Conservation (phyloP, 2,797 vertebrate species). For the Petrocephalus schoutedeni region DNA sequence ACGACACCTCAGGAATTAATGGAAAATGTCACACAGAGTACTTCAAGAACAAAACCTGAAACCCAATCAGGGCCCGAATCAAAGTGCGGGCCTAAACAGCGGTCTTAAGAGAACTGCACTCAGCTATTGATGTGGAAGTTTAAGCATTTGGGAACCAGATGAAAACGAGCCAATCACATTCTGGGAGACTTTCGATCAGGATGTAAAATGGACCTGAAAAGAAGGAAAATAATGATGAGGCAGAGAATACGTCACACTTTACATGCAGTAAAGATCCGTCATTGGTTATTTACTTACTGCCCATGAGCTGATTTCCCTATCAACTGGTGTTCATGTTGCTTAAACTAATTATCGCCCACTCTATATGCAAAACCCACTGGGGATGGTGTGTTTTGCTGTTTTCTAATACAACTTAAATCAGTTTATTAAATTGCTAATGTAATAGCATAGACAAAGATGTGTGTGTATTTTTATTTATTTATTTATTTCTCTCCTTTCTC, state of each 20-base stretch:
- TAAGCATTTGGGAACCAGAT: not conserved
- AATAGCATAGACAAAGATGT: not conserved
- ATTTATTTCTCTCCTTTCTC: not conserved
- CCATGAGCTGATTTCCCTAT: not conserved
- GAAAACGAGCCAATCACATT: not conserved
- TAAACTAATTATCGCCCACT: conserved; percentile 6
- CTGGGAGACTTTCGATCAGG: not conserved
- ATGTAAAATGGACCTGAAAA: not conserved
- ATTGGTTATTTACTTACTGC: conserved; percentile 8
- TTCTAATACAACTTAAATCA: conserved; percentile 6
- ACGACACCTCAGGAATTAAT: not conserved
- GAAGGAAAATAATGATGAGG: not conserved
- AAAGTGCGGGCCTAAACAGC: not conserved
- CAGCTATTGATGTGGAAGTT: not conserved
- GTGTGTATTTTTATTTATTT: not conserved
- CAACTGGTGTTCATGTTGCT: not conserved
- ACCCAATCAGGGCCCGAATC: not conserved
- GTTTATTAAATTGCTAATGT: conserved; percentile 16
- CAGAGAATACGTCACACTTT: not conserved
- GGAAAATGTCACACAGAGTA: not conserved
- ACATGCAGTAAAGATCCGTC: not conserved
- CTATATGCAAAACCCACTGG: not conserved
- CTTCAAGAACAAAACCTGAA: not conserved
- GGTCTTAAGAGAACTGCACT: not conserved
- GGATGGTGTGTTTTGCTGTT: not conserved